Evolutionary conservation across 2,797 vertebrate species (phyloP).

Genomic region (Trachurus trachurus): DNA sequence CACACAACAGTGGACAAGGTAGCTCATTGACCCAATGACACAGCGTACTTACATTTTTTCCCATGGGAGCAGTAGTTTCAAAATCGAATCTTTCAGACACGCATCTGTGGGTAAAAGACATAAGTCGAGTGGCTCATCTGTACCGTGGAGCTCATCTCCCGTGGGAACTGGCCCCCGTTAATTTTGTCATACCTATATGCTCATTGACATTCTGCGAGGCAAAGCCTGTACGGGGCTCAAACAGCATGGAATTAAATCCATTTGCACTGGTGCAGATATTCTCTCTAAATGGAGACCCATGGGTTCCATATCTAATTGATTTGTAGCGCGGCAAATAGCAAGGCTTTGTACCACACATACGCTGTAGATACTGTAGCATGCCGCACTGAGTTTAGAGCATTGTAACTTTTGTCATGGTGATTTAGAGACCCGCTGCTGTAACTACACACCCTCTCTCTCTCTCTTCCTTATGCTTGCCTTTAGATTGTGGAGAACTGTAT

Average conservation of each 20-base stretch:
- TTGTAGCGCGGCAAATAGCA: constrained; percentile 35
- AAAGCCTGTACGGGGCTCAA: constrained; percentile 33
- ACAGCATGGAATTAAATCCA: constrained; percentile 59
- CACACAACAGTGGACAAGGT: background rate
- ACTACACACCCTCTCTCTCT: constrained; percentile 15
- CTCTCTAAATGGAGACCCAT: constrained; percentile 46
- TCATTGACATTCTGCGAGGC: constrained; percentile 55
- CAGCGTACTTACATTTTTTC: background rate
- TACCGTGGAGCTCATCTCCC: constrained; percentile 29
- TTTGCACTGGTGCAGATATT: constrained; percentile 64
- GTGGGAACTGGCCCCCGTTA: constrained; percentile 10
- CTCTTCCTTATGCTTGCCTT: constrained; percentile 7
- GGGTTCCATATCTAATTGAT: constrained; percentile 57
- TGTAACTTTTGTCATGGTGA: constrained; percentile 51
- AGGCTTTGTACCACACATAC: constrained; percentile 29
- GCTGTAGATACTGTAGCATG: constrained; percentile 21
- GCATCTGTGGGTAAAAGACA: constrained; percentile 20
- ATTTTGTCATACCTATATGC: constrained; percentile 37
- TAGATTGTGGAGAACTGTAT: constrained; percentile 99
- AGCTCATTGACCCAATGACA: background rate
- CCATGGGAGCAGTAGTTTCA: background rate
- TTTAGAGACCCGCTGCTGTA: constrained; percentile 26
- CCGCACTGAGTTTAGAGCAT: constrained; percentile 35
- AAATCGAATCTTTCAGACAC: constrained; percentile 23
- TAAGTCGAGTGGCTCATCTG: constrained; percentile 39